A percentile compares a stretch with the other conserved stretches of the same genome.
Evolutionary conservation across 2,797 vertebrate species (phyloP).

Genomic region (Heterohyrax brucei): DNA sequence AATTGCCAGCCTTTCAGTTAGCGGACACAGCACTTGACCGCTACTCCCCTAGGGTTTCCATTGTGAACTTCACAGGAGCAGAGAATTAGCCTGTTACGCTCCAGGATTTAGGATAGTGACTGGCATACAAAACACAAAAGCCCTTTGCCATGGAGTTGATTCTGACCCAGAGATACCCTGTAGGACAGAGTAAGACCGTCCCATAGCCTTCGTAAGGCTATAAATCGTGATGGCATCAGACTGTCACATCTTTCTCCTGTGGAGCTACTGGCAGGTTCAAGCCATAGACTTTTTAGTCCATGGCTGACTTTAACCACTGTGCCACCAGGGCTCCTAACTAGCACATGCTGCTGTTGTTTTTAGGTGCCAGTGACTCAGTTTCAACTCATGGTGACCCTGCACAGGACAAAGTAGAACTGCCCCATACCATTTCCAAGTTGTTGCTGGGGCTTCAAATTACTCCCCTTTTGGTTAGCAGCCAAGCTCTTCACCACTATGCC

Average conservation of each 20-base stretch:
- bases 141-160: background rate
- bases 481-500: background rate
- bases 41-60: too few relatives aligned
- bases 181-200: background rate
- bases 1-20: too few relatives aligned
- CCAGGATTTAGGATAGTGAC: background rate
- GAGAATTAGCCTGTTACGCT: background rate
- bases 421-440: background rate
- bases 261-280: background rate
- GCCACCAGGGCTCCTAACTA: background rate
- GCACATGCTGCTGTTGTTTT: background rate
- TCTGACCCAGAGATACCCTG: background rate
- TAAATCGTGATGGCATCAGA: too few relatives aligned
- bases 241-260: background rate
- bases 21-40: too few relatives aligned
- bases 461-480: background rate
- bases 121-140: background rate
- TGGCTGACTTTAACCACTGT: background rate
- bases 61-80: background rate
- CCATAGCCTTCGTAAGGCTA: too few relatives aligned
- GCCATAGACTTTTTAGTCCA: background rate
- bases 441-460: background rate
- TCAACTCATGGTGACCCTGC: too few relatives aligned
- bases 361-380: too few relatives aligned
- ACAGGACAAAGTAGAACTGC: too few relatives aligned